Evolutionary conservation across 2,888 invertebrate species (phyloP), one percentile per base, ranked within the genome.

Genomic region (Trisateles emortualis): DNA sequence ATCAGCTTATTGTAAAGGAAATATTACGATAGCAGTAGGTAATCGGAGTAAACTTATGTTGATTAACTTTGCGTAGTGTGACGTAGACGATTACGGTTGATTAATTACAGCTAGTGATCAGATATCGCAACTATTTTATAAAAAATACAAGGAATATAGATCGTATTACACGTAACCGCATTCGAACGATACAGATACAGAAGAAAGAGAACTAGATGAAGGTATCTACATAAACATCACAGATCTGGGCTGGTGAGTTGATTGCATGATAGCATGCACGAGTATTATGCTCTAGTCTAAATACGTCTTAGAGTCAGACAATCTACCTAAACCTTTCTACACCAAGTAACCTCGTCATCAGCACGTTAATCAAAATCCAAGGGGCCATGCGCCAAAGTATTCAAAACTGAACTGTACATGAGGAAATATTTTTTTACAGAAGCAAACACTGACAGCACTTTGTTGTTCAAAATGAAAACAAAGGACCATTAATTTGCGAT

Each of bases 401-500:
- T 6, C 26, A 8, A 1, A 8, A 3, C 26, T 8, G 26, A 1
- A 26, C 26, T 8, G 1, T 26, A 26, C 8, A 36, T 19, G n/a
- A 36, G 36, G 36, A 36, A 36, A 36, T 19, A 36, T 14, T 8
- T 33, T 8, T 33, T 33, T 33, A 14, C 14, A 33, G 4, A 33
- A 33, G 33, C 14, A 11, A 32, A 6, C 4, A 32, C 11, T 11
- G 3, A 32, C 5, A 26, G 26, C n/a, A n/a, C n/a, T n/a, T n/a
- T 26, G 38, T 26, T 8, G 26, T 26, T 8, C 3, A 26, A 26
- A 9, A 6, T 38, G 13, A 9, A 42, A 11, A 60, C 58, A 68
- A 68, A 52, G 63, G 36, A 8, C 35, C 16, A 55, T 65, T 51
- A 42, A 55, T 55, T 62, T 2, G n/a, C 9, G 33, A n/a, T 16